Conservation (phyloP, 2,113 vertebrate species). For the Aegithalos caudatus region DNA sequence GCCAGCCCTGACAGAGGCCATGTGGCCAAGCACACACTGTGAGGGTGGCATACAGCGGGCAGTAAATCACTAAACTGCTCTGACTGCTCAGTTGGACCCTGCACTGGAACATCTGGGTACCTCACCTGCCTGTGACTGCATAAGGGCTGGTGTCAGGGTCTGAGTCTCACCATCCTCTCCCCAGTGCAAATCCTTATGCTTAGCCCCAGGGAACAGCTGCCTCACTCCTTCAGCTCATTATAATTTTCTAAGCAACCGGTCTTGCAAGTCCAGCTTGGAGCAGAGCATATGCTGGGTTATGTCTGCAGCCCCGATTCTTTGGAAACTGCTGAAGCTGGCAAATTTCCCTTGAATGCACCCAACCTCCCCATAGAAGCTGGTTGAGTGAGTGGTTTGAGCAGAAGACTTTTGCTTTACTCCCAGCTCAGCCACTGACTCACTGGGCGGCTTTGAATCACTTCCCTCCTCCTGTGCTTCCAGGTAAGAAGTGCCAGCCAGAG, state of each 20-base stretch:
- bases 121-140: background rate
- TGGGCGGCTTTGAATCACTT: slow-evolving; percentile 3
- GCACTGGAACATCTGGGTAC: background rate
- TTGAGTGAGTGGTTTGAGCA: background rate
- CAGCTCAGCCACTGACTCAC: background rate
- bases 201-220: background rate
- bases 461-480: background rate
- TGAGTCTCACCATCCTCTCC: background rate
- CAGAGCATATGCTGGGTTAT: background rate
- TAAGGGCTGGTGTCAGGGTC: background rate
- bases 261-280: background rate
- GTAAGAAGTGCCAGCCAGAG: background rate
- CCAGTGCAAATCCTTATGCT: background rate
- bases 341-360: background rate
- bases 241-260: background rate
- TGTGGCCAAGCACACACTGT: rapidly evolving
- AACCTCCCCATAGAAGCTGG: background rate
- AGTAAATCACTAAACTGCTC: background rate
- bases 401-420: slow-evolving; percentile 22
- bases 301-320: background rate
- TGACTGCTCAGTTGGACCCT: background rate
- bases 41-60: background rate
- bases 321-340: background rate
- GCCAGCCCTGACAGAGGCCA: background rate
- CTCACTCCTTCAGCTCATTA: background rate